Evolutionary conservation across 2,888 invertebrate genomes (phyloP).

Genomic region (Deilephila porcellus): DNA sequence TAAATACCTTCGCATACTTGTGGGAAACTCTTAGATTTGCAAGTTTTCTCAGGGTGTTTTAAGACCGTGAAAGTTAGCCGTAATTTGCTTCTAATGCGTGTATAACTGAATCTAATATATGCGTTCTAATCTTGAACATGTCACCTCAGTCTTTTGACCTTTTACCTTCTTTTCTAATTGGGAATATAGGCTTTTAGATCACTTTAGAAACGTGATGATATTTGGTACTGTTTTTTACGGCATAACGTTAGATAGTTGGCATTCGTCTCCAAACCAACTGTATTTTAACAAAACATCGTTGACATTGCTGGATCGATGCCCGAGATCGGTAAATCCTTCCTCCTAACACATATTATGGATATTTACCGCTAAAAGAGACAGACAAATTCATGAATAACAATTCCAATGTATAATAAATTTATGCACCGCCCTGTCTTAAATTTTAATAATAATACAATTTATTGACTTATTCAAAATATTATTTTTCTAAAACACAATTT

Average conservation of each 20-base stretch:
- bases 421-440: too few relatives aligned
- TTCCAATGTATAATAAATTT: too few relatives aligned
- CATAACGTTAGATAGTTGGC: background rate
- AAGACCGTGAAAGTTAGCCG: too few relatives aligned
- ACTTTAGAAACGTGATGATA: background rate
- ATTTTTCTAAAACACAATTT: too few relatives aligned
- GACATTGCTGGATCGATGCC: background rate
- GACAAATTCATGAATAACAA: too few relatives aligned
- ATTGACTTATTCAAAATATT: too few relatives aligned
- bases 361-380: background rate
- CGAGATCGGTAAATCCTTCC: slow-evolving; percentile 3
- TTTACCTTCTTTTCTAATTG: background rate
- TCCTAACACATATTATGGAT: background rate
- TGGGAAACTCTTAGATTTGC: too few relatives aligned
- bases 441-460: too few relatives aligned
- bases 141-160: too few relatives aligned
- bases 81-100: background rate
- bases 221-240: background rate
- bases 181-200: background rate
- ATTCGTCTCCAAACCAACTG: background rate
- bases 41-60: too few relatives aligned
- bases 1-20: too few relatives aligned
- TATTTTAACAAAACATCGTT: background rate
- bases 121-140: too few relatives aligned
- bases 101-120: background rate